Conservation (phyloP, 2,888 invertebrate genomes). For the Didymodactylos carnosus region DNA sequence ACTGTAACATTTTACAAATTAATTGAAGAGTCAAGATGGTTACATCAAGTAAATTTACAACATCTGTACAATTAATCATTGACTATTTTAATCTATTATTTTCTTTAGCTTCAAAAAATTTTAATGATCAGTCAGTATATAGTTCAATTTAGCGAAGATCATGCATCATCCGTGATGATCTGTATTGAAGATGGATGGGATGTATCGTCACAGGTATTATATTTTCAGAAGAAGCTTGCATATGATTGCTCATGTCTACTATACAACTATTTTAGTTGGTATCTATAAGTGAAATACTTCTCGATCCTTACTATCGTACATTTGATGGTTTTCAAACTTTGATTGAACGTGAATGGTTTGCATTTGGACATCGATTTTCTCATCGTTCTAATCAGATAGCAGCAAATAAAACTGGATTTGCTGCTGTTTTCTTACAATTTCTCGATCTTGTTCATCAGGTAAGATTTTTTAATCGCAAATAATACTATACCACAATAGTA, state of each 20-base stretch:
- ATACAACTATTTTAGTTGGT: no score
- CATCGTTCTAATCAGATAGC: slow-evolving; percentile 69
- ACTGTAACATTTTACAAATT: slow-evolving; percentile 42
- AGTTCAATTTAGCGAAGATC: slow-evolving; percentile 41
- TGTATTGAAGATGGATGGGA: slow-evolving; percentile 94
- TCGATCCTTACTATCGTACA: slow-evolving; percentile 14
- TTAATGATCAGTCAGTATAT: not conserved
- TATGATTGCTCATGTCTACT: no score
- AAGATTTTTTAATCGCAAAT: slow-evolving; percentile 13
- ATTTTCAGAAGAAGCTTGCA: no score
- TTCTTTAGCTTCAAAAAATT: not conserved
- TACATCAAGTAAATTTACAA: slow-evolving; percentile 48
- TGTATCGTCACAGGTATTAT: slow-evolving; percentile 65
- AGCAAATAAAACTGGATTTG: slow-evolving; percentile 56
- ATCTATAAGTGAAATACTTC: slow-evolving; percentile 1
- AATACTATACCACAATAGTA: slow-evolving; percentile 1
- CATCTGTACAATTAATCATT: not conserved
- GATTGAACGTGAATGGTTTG: slow-evolving; percentile 14
- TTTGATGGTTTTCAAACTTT: slow-evolving; percentile 13
- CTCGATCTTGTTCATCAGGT: slow-evolving; percentile 83
- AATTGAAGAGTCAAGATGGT: slow-evolving; percentile 80
- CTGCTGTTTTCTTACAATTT: slow-evolving; percentile 87
- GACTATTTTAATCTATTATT: not conserved
- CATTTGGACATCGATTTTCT: slow-evolving; percentile 40
- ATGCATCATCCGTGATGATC: slow-evolving; percentile 80